Evolutionary conservation across 2,888 invertebrate species (phyloP).

Genomic region (Drosophila kuntzei): DNA sequence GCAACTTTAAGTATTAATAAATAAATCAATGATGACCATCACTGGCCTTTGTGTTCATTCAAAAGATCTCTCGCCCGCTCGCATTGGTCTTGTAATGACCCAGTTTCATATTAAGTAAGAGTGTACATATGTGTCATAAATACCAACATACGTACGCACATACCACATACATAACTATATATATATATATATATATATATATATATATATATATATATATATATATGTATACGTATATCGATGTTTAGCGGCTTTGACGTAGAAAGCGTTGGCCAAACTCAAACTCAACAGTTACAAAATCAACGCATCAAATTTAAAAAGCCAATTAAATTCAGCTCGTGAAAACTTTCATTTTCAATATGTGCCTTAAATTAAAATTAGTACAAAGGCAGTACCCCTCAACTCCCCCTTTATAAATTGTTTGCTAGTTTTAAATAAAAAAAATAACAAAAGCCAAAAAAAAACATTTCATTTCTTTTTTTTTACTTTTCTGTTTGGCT

Average conservation of each 20-base stretch:
- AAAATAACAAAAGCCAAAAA: slow-evolving; percentile 18
- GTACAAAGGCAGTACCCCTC: slow-evolving; percentile 35
- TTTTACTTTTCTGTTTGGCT: slow-evolving; percentile 29
- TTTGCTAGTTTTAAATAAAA: slow-evolving; percentile 4
- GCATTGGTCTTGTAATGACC: slow-evolving; percentile 67
- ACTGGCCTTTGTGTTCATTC: slow-evolving; percentile 49
- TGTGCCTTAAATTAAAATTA: slow-evolving; percentile 77
- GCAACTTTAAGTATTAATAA: slow-evolving; percentile 24
- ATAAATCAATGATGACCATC: slow-evolving; percentile 56
- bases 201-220: slow-evolving; percentile 1
- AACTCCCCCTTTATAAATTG: slow-evolving; percentile 15
- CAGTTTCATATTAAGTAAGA: slow-evolving; percentile 70
- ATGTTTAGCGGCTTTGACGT: slow-evolving; percentile 45
- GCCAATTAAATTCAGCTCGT: slow-evolving; percentile 74
- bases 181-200: not conserved
- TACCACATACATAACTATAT: slow-evolving; percentile 6
- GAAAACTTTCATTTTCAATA: slow-evolving; percentile 77
- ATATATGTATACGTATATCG: not conserved
- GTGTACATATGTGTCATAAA: slow-evolving; percentile 62
- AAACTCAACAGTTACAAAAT: slow-evolving; percentile 57
- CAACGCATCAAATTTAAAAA: slow-evolving; percentile 58
- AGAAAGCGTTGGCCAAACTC: slow-evolving; percentile 65
- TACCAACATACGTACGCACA: slow-evolving; percentile 8
- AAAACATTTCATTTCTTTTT: slow-evolving; percentile 29
- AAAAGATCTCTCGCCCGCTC: slow-evolving; percentile 50